Conservation (phyloP, 2,888 invertebrate species). For the Cerastoderma edule region DNA sequence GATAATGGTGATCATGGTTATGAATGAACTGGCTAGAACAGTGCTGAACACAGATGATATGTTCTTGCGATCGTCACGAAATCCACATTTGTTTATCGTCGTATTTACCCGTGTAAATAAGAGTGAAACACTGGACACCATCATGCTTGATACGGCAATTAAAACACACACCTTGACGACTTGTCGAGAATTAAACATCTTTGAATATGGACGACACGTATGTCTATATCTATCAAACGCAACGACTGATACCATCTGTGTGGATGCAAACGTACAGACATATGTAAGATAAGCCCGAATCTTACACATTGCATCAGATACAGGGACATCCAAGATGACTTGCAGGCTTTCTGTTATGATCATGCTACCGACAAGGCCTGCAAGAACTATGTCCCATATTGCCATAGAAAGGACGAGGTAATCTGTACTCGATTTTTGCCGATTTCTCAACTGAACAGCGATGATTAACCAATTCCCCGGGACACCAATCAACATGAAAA, state of each 20-base stretch:
- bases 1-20: neutral
- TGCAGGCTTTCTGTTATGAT: neutral
- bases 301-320: neutral
- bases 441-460: slow-evolving; percentile 10
- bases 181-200: neutral
- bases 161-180: neutral
- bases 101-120: neutral
- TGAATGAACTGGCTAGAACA: neutral
- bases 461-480: slow-evolving; percentile 10
- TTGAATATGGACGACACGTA: slow-evolving; percentile 8
- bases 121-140: neutral
- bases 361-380: neutral
- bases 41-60: neutral
- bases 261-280: neutral
- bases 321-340: neutral
- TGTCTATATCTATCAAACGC: slow-evolving; percentile 8
- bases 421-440: slow-evolving; percentile 11
- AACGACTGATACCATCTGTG: neutral
- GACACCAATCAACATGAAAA: neutral
- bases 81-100: neutral
- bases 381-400: neutral
- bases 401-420: slow-evolving; percentile 9
- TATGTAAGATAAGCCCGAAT: neutral
- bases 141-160: neutral
- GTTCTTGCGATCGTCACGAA: neutral